phyloP scores from a whole-genome alignment of 2,113 vertebrate genomes.

The Haemorhous mexicanus region DNA sequence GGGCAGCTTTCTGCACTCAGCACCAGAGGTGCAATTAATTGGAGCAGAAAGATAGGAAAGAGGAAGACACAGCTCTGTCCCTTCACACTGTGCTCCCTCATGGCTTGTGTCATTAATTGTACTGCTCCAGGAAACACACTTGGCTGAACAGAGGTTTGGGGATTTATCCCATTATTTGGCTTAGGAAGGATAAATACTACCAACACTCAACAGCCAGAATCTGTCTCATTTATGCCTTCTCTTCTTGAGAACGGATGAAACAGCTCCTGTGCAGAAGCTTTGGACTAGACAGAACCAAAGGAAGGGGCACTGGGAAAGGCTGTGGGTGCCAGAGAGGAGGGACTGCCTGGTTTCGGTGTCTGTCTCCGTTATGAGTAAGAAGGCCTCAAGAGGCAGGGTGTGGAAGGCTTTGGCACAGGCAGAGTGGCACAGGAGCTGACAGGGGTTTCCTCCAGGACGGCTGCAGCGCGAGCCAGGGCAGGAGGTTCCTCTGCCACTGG shows the following conservation, averaged over 20 bases:
- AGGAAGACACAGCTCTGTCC: background rate
- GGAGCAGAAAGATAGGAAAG: background rate
- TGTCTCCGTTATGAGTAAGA: conserved; percentile 14
- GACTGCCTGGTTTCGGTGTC: background rate
- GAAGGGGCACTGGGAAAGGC: background rate
- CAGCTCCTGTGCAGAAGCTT: background rate
- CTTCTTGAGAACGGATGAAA: background rate
- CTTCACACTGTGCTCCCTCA: background rate
- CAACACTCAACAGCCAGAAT: background rate
- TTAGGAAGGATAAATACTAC: background rate
- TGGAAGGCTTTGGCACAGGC: background rate
- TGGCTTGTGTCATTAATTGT: background rate
- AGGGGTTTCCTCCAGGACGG: background rate
- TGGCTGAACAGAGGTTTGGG: background rate
- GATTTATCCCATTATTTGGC: background rate
- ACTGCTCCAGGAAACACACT: background rate
- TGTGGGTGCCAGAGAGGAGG: background rate
- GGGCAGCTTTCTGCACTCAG: background rate
- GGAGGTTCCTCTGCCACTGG: conserved; percentile 1
- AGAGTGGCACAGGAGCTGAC: background rate
- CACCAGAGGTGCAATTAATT: background rate
- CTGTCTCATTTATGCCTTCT: background rate
- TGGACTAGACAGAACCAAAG: background rate
- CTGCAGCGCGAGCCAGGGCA: background rate
- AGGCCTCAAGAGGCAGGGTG: background rate